phyloP scores from a whole-genome alignment of 2,888 invertebrate species.

The Galeopsomyia nigrocyanea region DNA sequence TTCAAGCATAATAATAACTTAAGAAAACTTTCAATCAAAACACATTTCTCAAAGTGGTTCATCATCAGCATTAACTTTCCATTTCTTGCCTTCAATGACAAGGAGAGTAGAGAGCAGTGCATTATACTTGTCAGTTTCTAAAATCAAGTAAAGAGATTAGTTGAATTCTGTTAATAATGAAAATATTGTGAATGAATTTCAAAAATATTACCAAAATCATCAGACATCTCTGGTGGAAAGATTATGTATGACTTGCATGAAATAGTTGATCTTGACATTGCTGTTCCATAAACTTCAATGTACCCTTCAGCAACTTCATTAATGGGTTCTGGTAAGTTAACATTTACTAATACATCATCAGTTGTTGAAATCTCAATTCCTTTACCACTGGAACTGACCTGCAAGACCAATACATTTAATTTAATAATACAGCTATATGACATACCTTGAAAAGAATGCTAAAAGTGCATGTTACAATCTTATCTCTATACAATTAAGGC shows the following conservation, averaged over 20 bases:
- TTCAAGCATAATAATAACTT: no score
- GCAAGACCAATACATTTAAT: background rate
- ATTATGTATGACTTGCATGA: conserved; percentile 53
- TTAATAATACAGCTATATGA: no score
- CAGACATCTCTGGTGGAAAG: conserved; percentile 52
- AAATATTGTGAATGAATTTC: background rate
- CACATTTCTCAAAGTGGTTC: conserved; percentile 31
- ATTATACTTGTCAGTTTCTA: conserved; percentile 56
- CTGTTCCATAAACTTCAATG: conserved; percentile 60
- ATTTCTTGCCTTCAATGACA: conserved; percentile 52
- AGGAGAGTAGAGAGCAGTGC: conserved; percentile 52
- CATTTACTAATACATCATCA: conserved; percentile 60
- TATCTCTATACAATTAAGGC: no score
- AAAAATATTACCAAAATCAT: conserved; percentile 56
- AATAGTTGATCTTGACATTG: conserved; percentile 60
- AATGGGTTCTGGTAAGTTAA: conserved; percentile 57
- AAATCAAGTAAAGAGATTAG: conserved; percentile 24
- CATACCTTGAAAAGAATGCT: no score
- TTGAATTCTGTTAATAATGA: no score
- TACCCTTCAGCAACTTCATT: conserved; percentile 55
- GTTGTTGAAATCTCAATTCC: conserved; percentile 59
- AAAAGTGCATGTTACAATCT: no score
- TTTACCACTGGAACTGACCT: conserved; percentile 59
- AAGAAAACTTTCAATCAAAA: no score
- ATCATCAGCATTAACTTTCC: conserved; percentile 47